These are phyloP conservation scores for Mechanitis mazaeus DNA, from an alignment of 2,888 invertebrate species.

Conservation along the genomic window DNA sequence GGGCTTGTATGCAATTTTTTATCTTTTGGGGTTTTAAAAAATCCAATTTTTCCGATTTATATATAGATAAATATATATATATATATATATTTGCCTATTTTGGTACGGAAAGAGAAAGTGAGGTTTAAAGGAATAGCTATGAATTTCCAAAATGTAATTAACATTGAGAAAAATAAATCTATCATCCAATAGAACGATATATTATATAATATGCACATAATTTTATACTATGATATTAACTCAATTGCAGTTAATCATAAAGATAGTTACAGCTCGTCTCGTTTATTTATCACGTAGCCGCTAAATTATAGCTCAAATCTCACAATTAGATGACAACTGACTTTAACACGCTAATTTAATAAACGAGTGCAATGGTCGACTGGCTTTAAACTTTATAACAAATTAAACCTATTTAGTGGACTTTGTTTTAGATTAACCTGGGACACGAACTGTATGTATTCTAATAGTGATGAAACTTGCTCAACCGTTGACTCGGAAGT, in stretches of 20 bases:
- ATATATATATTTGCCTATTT: too few relatives aligned
- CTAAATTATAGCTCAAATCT: slow-evolving; percentile 63
- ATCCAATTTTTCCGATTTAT: too few relatives aligned
- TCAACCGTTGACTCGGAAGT: background rate
- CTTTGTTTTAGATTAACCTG: background rate
- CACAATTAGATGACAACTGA: slow-evolving; percentile 61
- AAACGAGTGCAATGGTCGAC: slow-evolving; percentile 33
- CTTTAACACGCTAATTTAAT: slow-evolving; percentile 60
- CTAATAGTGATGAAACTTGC: slow-evolving; percentile 1
- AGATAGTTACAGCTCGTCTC: slow-evolving; percentile 5
- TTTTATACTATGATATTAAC: background rate
- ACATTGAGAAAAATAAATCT: too few relatives aligned
- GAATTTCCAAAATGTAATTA: too few relatives aligned
- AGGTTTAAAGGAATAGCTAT: too few relatives aligned
- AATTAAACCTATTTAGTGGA: background rate
- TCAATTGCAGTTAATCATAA: background rate
- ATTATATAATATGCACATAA: background rate
- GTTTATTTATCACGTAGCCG: slow-evolving; percentile 3
- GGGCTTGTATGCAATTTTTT: slow-evolving; percentile 17
- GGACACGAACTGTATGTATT: background rate
- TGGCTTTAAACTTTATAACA: slow-evolving; percentile 1
- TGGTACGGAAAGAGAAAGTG: too few relatives aligned
- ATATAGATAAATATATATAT: too few relatives aligned
- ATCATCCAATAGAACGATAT: too few relatives aligned
- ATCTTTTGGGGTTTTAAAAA: too few relatives aligned